Evolutionary conservation across 1,140 invertebrate species (phyloP).

Genomic region (Propsilocerus akamusi): DNA sequence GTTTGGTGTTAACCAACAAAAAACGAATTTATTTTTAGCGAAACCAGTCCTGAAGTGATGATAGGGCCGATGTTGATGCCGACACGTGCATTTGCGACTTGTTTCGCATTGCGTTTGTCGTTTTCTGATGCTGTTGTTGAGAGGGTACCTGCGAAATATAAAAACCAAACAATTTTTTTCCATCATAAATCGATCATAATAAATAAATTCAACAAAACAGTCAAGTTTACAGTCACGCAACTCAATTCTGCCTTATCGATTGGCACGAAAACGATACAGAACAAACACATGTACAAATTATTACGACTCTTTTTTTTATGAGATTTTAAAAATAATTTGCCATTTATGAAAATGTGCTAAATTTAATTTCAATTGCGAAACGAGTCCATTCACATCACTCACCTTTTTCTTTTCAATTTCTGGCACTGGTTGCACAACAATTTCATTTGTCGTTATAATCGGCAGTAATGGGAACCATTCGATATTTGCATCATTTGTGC

Average conservation of each 20-base stretch:
- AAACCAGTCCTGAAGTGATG: background rate
- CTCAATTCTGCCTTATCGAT: no score
- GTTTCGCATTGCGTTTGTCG: no score
- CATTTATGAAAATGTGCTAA: background rate
- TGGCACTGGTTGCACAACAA: background rate
- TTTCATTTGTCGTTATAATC: slow-evolving; percentile 31
- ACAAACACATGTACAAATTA: no score
- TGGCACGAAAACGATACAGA: no score
- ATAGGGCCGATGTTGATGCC: background rate
- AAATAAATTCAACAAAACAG: no score
- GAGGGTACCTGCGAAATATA: background rate
- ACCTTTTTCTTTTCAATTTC: background rate
- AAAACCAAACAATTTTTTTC: no score
- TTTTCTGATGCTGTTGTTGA: background rate
- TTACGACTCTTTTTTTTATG: no score
- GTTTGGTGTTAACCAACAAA: no score
- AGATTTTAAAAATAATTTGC: background rate
- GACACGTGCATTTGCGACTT: background rate
- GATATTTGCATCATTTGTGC: slow-evolving; percentile 26
- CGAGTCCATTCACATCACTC: no score
- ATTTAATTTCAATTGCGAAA: background rate
- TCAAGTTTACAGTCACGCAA: no score
- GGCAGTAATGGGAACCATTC: slow-evolving; percentile 56
- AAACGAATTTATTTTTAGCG: background rate
- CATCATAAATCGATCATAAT: no score